Conservation (phyloP, 2,113 vertebrate genomes). For the Nothobranchius furzeri region DNA sequence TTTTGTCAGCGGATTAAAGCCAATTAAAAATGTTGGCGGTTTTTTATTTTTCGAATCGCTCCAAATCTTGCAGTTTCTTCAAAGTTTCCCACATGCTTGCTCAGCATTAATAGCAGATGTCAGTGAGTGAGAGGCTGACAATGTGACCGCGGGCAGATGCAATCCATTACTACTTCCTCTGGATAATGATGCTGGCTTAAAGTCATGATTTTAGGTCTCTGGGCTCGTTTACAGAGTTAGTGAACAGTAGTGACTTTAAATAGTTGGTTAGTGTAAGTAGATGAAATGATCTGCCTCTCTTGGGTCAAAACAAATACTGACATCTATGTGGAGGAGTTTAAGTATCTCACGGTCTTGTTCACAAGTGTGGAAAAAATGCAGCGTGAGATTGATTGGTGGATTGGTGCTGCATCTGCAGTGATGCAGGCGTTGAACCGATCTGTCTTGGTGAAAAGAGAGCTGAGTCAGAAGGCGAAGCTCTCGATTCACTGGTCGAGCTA, state of each 20-base stretch:
- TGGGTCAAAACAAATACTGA: too few relatives aligned
- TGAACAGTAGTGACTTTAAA: too few relatives aligned
- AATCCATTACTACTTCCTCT: conserved; percentile 57
- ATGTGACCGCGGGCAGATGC: conserved; percentile 51
- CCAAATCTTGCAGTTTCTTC: conserved; percentile 61
- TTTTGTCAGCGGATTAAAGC: conserved; percentile 62
- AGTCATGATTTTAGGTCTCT: conserved; percentile 50
- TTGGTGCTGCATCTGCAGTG: too few relatives aligned
- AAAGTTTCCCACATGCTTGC: conserved; percentile 61
- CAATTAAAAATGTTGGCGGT: conserved; percentile 58
- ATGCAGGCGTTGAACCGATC: too few relatives aligned
- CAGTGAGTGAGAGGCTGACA: conserved; percentile 41
- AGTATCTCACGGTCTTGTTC: too few relatives aligned
- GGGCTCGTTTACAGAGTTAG: conserved; percentile 25
- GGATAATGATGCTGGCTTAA: conserved; percentile 47
- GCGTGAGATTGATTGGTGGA: too few relatives aligned
- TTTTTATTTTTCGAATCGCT: conserved; percentile 47
- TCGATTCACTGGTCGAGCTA: too few relatives aligned
- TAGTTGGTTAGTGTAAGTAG: too few relatives aligned
- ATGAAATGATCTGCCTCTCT: neutral
- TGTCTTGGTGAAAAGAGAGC: too few relatives aligned
- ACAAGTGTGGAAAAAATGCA: too few relatives aligned
- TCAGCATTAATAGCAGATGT: conserved; percentile 67
- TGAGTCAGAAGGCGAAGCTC: too few relatives aligned
- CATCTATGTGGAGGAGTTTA: too few relatives aligned